These are phyloP conservation scores for Axis porcinus DNA, from an alignment of 2,113 vertebrate genomes.

Conservation along the genomic window DNA sequence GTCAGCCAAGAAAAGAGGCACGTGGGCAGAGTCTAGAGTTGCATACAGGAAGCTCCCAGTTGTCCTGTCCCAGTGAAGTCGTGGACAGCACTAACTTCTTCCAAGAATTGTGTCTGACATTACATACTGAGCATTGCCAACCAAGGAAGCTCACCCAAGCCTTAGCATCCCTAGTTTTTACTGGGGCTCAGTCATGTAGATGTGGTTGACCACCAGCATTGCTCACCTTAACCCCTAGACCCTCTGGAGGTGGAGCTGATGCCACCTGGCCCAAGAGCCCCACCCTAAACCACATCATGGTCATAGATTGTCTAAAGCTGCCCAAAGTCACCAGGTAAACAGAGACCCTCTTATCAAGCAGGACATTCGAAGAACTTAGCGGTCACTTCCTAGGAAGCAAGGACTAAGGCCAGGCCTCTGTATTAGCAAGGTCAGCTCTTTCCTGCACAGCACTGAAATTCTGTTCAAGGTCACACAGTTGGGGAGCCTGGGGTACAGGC, in stretches of 20 bases:
- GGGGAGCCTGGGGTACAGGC: not conserved
- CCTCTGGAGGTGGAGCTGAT: not conserved
- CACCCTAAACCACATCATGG: not conserved
- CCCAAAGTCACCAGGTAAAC: not conserved
- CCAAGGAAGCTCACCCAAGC: not conserved
- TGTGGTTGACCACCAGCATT: not conserved
- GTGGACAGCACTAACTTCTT: not conserved
- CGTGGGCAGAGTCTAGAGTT: fast-evolving
- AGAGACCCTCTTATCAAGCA: not conserved
- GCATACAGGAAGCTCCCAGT: not conserved
- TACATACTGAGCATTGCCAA: fast-evolving
- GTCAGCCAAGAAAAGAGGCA: not conserved
- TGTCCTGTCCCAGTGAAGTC: not conserved
- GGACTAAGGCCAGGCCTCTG: not conserved
- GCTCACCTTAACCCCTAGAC: not conserved
- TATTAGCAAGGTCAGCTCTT: not conserved
- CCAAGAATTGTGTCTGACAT: fast-evolving
- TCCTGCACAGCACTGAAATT: not conserved
- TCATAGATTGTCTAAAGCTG: fast-evolving
- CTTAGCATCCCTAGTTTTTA: not conserved
- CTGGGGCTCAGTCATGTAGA: not conserved
- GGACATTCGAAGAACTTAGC: not conserved
- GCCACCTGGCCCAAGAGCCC: not conserved
- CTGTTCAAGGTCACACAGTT: too few relatives aligned
- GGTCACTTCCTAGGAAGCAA: not conserved